Base-by-base conservation (phyloP, 2,888 invertebrate species). In the Carabus problematicus region DNA sequence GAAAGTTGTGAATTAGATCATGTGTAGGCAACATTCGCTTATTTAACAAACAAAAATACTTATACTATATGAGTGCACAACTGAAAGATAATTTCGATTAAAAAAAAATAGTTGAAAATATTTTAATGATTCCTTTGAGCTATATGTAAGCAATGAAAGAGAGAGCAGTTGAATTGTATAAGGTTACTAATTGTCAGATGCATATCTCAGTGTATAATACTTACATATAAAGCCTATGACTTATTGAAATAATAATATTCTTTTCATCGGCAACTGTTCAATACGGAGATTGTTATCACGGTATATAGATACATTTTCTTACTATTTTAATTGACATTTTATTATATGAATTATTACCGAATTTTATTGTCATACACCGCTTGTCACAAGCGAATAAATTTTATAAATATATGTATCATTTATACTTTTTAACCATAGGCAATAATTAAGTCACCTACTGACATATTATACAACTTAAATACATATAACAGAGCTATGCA, bases 221-320 rank as follows among this genome's bases (percentile, higher is more conserved):
- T 64, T 64, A 64, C 64, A 64, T 64, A 64, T 45, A 64, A 64
- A 64, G 64, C 18, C 56, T 64, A 64, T 64, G 64, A 64, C 64
- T 64, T 64, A 64, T 64, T 64, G 64, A 64, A 64, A 64, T 64
- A 55, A 64, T 64, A 64, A 64, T 64, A 56, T 64, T 56, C 64
- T 56, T 64, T 64, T 56, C 18, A 56, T 16, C 56, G 55, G 56
- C 64, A 55, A 54, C 63, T 52, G 52, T 40, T 63, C 42, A 42
- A 14, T 40, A 52, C 49, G 52, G 54, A 40, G 64, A 64, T 64
- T 45, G 56, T 64, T 64, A 64, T 64, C 64, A 29, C 29, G 6
- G 9, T 52, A 29, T 64, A 29, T 43, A 64, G 56, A 64, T 19
- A 55, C 56, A 55, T 64, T 64, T 64, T 64, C 55, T 64, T 64